Evolutionary conservation across 2,888 invertebrate genomes (phyloP).

Genomic region (Drosophila picticornis): DNA sequence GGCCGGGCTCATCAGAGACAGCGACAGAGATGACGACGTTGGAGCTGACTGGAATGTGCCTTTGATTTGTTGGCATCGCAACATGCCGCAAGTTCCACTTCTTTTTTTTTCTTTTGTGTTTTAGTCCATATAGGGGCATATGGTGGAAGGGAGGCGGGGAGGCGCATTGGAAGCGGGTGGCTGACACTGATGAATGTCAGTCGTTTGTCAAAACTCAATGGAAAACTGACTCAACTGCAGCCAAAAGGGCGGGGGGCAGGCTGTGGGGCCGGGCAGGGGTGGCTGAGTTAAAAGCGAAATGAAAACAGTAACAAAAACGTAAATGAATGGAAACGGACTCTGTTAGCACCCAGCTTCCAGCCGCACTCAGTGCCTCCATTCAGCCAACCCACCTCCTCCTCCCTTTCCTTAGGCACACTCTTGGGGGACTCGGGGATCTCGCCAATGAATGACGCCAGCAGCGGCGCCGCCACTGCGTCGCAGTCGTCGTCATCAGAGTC

Average conservation of each 20-base stretch:
- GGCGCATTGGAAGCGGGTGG: slow-evolving; percentile 37
- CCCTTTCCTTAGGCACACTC: background rate
- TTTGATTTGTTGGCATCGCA: slow-evolving; percentile 73
- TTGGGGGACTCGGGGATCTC: slow-evolving; percentile 18
- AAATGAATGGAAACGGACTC: slow-evolving; percentile 52
- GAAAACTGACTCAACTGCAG: slow-evolving; percentile 61
- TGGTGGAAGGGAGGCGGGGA: slow-evolving; percentile 13
- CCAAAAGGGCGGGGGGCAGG: background rate
- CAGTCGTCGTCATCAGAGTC: slow-evolving; percentile 3
- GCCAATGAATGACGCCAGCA: slow-evolving; percentile 69
- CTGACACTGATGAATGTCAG: slow-evolving; percentile 84
- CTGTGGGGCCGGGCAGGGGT: background rate
- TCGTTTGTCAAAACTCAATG: slow-evolving; percentile 83
- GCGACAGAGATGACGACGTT: slow-evolving; percentile 40
- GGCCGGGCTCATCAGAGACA: slow-evolving; percentile 39
- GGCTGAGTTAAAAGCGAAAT: slow-evolving; percentile 50
- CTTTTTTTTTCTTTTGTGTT: slow-evolving; percentile 22
- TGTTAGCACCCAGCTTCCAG: slow-evolving; percentile 29
- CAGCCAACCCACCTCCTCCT: slow-evolving; percentile 1
- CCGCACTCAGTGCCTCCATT: slow-evolving; percentile 12
- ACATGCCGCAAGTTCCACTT: slow-evolving; percentile 42
- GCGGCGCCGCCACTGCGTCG: slow-evolving; percentile 1
- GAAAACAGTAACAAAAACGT: slow-evolving; percentile 63
- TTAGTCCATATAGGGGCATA: slow-evolving; percentile 49
- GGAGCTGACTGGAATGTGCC: slow-evolving; percentile 70